Percentiles rank a stretch among this genome's conserved stretches.
Evolutionary conservation across 1,140 invertebrate species (phyloP).

Genomic region (Camponotus pennsylvanicus): DNA sequence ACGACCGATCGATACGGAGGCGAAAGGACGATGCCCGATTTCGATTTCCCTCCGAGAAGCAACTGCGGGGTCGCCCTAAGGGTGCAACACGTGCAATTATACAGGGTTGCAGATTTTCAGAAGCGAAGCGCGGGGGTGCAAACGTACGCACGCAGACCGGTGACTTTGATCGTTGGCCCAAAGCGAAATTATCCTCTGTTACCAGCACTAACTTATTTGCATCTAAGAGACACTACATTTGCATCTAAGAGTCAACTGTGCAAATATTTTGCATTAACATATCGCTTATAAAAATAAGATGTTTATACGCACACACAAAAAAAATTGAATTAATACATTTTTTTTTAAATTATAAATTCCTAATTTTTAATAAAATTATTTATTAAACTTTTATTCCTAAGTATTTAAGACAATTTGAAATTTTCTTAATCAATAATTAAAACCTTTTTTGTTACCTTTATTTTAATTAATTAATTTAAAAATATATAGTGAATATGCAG

Average conservation of each 20-base stretch:
- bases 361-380: background rate
- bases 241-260: background rate
- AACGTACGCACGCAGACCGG: background rate
- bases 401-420: background rate
- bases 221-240: background rate
- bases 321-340: background rate
- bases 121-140: slow-evolving; percentile 19
- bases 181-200: slow-evolving; percentile 27
- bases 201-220: slow-evolving; percentile 20
- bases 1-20: slow-evolving; percentile 44
- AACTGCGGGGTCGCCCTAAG: slow-evolving; percentile 21
- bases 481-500: background rate
- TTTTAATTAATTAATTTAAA: too few species aligned
- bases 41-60: slow-evolving; percentile 57
- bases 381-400: background rate
- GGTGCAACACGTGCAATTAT: slow-evolving; percentile 58
- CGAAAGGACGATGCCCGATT: slow-evolving; percentile 58
- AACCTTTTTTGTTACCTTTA: too few species aligned
- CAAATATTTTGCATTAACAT: background rate
- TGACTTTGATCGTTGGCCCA: slow-evolving; percentile 45
- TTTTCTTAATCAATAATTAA: too few species aligned
- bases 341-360: background rate
- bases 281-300: background rate
- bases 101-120: slow-evolving; percentile 47
- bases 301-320: background rate